phyloP scores from a whole-genome alignment of 2,888 invertebrate species.

The Chaitophorus viminalis region DNA sequence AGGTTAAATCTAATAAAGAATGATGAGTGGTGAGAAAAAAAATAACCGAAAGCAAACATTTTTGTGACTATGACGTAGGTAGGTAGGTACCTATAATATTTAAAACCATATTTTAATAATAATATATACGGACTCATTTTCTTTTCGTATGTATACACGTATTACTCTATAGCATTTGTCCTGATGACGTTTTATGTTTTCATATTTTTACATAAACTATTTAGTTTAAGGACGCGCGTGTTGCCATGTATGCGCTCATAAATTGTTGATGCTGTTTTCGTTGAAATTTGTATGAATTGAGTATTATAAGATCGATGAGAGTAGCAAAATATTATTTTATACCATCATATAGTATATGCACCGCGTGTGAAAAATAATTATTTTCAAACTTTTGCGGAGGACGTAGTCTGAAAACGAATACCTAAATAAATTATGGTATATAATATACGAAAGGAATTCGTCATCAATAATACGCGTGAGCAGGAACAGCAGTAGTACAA shows the following conservation, averaged over 20 bases:
- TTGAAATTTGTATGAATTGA: not conserved
- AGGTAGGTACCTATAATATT: too few relatives aligned
- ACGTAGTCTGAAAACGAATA: not conserved
- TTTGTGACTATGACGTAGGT: too few relatives aligned
- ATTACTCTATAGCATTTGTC: too few relatives aligned
- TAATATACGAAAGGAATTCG: not conserved
- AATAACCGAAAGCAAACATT: too few relatives aligned
- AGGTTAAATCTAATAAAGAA: not conserved
- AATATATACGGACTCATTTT: not conserved
- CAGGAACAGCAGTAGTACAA: not conserved
- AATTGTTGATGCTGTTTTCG: too few relatives aligned
- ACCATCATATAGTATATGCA: too few relatives aligned
- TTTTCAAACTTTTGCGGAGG: not conserved
- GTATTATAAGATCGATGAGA: not conserved
- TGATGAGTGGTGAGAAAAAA: not conserved
- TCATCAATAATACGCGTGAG: conserved; percentile 3
- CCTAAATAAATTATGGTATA: not conserved
- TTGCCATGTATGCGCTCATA: too few relatives aligned
- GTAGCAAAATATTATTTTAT: too few relatives aligned
- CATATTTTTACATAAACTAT: too few relatives aligned
- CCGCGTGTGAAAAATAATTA: not conserved
- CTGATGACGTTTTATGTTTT: too few relatives aligned
- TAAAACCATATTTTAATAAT: not conserved
- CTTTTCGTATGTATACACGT: not conserved
- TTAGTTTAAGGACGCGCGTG: too few relatives aligned